Base-by-base conservation (phyloP, 53 echinoderm and acorn worm species). In the Temnopleurus reevesii region DNA sequence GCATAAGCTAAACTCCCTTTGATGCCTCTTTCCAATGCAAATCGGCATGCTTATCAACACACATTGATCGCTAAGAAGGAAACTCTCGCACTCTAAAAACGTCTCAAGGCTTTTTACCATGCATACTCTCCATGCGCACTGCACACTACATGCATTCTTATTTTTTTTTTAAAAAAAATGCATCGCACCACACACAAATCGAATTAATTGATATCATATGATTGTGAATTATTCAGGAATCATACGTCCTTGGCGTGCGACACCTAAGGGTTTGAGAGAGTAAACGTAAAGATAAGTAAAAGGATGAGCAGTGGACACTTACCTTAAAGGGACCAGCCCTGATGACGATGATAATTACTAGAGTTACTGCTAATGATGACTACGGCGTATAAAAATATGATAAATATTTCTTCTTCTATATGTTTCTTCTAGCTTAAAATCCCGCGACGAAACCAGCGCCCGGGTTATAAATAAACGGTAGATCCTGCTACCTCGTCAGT, bases 371-470 rank as follows among this genome's bases (percentile, higher is more conserved):
- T 83, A 83, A 55, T 27, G 83, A 55, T 83, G 83, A 55, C 83
- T 83, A 83, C 54, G 83, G 18, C 36, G 83, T 83, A 83, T 55
- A 83, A 83, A 83, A 83, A 83, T 83, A 83, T 83, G 83, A 83
- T 83, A 35, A 18, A 12, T 83, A 53, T 83, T 54, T 83, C 83
- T 83, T 83, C 54, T 83, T 83, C 80, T 80, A 51, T 80, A 4
- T 71, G 4, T 71, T 60, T 38, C n/a, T n/a, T n/a, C n/a, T n/a
- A n/a, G 15, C 53, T 49, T 49, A 47, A 24, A 23, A 34, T 53
- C 83, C 83, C 53, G 56, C 83, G 83, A 83, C 83, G 83, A 83
- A 83, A 54, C 83, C 83, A 83, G 83, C 83, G 83, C 55, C 83
- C 33, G 83, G 83, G 57, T 53, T 54, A 83, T 83, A 83, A 83